A percentile compares a stretch with the other conserved stretches of the same genome.
Conservation (phyloP, 64 coral and sea anemone species). For the Acropora tenuis region DNA sequence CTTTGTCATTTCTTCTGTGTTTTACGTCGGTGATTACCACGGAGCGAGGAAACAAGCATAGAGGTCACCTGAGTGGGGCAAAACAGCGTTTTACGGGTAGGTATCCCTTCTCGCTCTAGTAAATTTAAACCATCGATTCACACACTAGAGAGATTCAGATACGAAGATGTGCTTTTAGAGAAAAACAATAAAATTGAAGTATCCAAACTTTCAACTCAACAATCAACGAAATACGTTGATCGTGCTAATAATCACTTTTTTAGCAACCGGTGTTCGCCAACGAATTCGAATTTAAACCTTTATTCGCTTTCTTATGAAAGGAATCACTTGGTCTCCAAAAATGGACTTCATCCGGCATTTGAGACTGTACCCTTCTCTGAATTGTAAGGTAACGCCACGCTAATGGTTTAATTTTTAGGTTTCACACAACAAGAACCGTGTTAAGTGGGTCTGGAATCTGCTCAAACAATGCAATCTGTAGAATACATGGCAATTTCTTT, state of each 20-base stretch:
- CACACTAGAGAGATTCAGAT: background rate
- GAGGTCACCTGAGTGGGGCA: background rate
- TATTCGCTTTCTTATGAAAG: too few relatives aligned
- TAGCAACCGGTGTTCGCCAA: too few relatives aligned
- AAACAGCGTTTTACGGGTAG: conserved; percentile 26
- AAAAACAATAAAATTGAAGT: background rate
- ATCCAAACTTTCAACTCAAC: background rate
- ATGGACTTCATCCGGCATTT: too few relatives aligned
- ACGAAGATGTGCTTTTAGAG: background rate
- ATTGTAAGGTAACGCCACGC: too few relatives aligned
- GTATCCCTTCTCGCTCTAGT: conserved; percentile 3
- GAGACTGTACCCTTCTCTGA: too few relatives aligned
- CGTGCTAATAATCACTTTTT: background rate
- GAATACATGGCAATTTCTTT: too few relatives aligned
- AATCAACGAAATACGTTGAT: background rate
- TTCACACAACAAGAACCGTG: too few relatives aligned
- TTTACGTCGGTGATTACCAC: background rate
- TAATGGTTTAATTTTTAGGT: too few relatives aligned
- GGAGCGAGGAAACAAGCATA: background rate
- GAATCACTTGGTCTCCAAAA: too few relatives aligned
- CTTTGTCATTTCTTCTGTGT: background rate
- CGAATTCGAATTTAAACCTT: too few relatives aligned
- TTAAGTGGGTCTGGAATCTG: too few relatives aligned
- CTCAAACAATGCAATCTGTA: too few relatives aligned
- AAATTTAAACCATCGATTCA: background rate